Evolutionary conservation across 2,797 vertebrate species (phyloP).

Genomic region (Mareca penelope): DNA sequence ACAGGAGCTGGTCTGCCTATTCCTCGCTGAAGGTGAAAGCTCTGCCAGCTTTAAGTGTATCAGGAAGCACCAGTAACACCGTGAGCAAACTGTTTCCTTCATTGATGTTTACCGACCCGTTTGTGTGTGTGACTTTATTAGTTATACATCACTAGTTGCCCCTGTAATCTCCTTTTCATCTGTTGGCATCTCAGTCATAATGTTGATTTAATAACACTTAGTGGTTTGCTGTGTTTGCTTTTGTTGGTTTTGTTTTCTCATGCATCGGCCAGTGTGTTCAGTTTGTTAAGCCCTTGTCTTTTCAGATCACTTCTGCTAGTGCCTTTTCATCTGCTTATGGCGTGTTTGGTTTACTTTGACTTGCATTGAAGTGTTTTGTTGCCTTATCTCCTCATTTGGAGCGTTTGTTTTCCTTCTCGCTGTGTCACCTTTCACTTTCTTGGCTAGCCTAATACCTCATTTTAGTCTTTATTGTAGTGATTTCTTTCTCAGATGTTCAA

Average conservation of each 20-base stretch:
- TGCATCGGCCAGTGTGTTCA: neutral
- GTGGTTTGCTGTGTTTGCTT: neutral
- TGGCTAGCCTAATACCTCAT: neutral
- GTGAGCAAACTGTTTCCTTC: neutral
- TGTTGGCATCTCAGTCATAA: neutral
- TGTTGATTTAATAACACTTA: neutral
- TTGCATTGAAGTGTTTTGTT: neutral
- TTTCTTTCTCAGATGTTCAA: neutral
- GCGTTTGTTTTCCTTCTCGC: neutral
- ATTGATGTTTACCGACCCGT: neutral
- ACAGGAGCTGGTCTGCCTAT: neutral
- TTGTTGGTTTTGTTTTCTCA: neutral
- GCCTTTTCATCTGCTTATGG: neutral
- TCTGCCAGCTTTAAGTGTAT: neutral
- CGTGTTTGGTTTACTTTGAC: neutral
- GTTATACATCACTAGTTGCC: neutral
- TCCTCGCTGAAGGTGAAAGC: neutral
- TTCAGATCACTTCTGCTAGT: neutral
- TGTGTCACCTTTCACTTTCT: conserved; percentile 54
- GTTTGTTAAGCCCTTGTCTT: neutral
- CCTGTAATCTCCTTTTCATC: neutral
- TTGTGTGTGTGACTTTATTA: neutral
- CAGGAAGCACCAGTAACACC: neutral
- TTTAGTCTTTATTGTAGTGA: neutral
- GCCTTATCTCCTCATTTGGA: neutral